Evolutionary conservation across 2,888 invertebrate genomes (phyloP), one percentile per base, ranked within the genome.

Genomic region (Lordiphosa fenestrarum): DNA sequence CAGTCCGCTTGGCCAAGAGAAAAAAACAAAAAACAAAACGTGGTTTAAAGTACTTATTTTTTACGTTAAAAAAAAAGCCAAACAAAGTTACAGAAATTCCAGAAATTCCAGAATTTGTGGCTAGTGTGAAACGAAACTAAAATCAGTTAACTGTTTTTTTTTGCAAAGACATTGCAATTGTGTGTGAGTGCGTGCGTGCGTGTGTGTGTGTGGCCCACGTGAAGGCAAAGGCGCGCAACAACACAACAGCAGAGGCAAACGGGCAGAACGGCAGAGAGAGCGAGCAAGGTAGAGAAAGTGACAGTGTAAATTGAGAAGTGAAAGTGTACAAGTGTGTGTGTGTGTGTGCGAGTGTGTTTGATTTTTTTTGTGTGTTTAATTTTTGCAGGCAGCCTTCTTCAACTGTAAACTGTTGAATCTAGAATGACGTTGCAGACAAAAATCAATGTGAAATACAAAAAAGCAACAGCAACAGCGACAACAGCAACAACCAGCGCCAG

Each of bases 401-500:
- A 50, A 61, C 38, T 42, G 53, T 68, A 75, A 86, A 85, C 85
- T 87, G 85, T 85, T 85, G 85, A 85, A 85, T 86, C 82, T 85
- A 85, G 80, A 84, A 85, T 85, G 84, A 84, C 74, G 85, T 66
- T 80, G 73, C 85, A 69, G 72, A 75, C 76, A 75, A 85, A 85
- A 80, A 80, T 80, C 80, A 83, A 85, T 80, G 73, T 76, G 47
- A 83, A 69, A 77, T 66, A 82, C 65, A 83, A 84, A 70, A 62
- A 64, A 69, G 62, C 64, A 82, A 66, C 57, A 84, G 61, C 68
- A 80, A 42, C 56, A 66, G 12, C 53, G 2, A 15, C 35, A 72
- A 12, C 44, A 66, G 37, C 42, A 62, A 53, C 56, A 62, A 50
- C 42, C 69, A 53, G 33, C 40, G 42, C 41, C 35, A 58, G 60